These are phyloP conservation scores for Hemiscyllium ocellatum DNA, from an alignment of 2,113 vertebrate genomes.

Conservation along the genomic window DNA sequence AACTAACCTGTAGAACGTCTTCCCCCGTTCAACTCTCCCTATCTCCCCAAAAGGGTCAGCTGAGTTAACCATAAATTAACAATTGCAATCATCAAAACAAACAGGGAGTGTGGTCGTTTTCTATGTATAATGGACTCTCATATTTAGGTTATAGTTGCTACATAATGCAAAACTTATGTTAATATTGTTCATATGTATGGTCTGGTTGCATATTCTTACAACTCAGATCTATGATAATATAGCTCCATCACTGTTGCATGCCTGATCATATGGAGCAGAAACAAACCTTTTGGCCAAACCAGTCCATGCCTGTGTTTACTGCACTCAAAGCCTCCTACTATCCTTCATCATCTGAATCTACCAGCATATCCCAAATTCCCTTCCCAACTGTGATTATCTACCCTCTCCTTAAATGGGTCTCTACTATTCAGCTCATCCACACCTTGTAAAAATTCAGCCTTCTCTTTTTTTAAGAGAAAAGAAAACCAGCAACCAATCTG, in stretches of 20 bases:
- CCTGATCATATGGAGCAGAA: background rate
- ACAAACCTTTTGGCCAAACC: background rate
- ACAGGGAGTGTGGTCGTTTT: background rate
- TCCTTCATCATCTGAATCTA: background rate
- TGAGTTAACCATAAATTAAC: background rate
- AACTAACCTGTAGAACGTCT: background rate
- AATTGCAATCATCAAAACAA: background rate
- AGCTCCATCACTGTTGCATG: background rate
- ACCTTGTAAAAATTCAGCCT: background rate
- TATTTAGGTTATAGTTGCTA: background rate
- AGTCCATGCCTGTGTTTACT: background rate
- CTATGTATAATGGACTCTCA: background rate
- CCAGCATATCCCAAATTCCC: background rate
- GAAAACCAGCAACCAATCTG: background rate
- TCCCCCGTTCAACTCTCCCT: background rate
- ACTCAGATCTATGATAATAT: background rate
- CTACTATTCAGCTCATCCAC: background rate
- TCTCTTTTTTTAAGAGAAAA: background rate
- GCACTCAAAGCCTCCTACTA: background rate
- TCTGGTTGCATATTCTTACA: background rate
- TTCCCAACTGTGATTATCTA: background rate
- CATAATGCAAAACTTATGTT: too few relatives aligned
- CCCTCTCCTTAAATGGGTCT: background rate
- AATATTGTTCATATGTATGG: background rate
- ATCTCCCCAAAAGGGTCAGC: background rate